Base-by-base conservation (phyloP, 2,888 invertebrate species). In the Ophraella communa region DNA sequence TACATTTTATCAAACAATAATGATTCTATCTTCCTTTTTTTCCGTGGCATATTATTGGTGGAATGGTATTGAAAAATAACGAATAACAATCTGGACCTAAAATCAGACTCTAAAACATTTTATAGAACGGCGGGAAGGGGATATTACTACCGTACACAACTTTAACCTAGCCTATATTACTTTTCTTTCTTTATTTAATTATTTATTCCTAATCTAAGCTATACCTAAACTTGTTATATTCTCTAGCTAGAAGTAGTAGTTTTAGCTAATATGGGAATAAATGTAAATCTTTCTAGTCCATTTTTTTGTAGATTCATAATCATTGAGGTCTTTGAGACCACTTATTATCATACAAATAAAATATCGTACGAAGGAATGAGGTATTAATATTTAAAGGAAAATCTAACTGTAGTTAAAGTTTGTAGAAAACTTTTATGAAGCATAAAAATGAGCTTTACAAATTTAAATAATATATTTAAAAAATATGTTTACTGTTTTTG, bases 161-260 rank as follows among this genome's bases (percentile, higher is more conserved):
- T 72, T 66, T 68, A 73, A 71, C 79, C 78, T 79, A 78, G 61
- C 79, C 79, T 79, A 80, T 75, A 75, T 78, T 61, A 65, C 61
- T 65, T 78, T 61, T 61, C 61, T 65, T 74, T 60, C 62, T 62
- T 62, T 56, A 27, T 60, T 62, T 63, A 60, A 42, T 39, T 52
- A 58, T 66, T 60, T 55, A 62, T 71, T 64, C 78, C 77, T 78
- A 79, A 70, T 68, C 78, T 79, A 79, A 67, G 62, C 79, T 79
- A 78, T 75, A 74, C 78, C 78, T 79, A 68, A 77, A 76, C 78
- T 47, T 49, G 76, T 53, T 62, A 62, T 65, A 77, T 76, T 77
- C 77, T 75, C 77, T 77, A 77, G 71, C 76, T 76, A 78, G 68
- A 75, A 75, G 72, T 76, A 72, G 72, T 70, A 74, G 64, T 68